phyloP scores from a whole-genome alignment of 1,140 invertebrate genomes.

The Heliconius himera region DNA sequence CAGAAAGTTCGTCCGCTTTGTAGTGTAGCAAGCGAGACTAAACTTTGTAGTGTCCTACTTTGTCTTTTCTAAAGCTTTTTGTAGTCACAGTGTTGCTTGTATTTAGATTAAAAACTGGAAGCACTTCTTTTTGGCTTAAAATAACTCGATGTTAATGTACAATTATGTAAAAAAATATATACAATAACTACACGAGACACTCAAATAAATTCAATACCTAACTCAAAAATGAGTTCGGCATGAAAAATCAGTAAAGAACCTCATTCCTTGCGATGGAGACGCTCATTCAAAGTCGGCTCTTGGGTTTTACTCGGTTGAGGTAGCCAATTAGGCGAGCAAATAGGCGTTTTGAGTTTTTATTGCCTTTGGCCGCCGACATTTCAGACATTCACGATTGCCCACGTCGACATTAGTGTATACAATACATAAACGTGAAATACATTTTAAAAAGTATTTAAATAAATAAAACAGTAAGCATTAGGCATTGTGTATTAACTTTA shows the following conservation, averaged over 20 bases:
- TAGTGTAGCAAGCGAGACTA: conserved; percentile 26
- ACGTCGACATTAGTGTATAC: conserved; percentile 1
- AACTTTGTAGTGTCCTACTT: conserved; percentile 22
- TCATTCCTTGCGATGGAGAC: conserved; percentile 28
- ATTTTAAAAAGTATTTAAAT: too few relatives aligned
- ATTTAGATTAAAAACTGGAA: conserved; percentile 16
- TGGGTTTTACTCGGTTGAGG: conserved; percentile 31
- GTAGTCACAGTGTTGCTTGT: not conserved
- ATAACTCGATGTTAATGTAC: not conserved
- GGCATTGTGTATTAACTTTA: too few relatives aligned
- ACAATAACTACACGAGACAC: not conserved
- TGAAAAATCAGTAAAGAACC: conserved; percentile 19
- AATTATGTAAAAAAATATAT: not conserved
- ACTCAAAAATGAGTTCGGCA: not conserved
- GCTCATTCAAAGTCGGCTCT: conserved; percentile 27
- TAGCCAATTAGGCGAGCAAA: conserved; percentile 51
- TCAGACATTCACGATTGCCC: conserved; percentile 26
- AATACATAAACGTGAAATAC: not conserved
- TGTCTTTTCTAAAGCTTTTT: conserved; percentile 21
- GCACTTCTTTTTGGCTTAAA: not conserved
- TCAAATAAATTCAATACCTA: not conserved
- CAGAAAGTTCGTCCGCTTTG: conserved; percentile 27
- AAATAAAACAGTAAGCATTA: too few relatives aligned
- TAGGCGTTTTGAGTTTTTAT: conserved; percentile 37
- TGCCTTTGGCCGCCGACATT: conserved; percentile 38